These are phyloP conservation scores for Hyphantria cunea DNA, from an alignment of 1,140 invertebrate genomes.

Conservation along the genomic window DNA sequence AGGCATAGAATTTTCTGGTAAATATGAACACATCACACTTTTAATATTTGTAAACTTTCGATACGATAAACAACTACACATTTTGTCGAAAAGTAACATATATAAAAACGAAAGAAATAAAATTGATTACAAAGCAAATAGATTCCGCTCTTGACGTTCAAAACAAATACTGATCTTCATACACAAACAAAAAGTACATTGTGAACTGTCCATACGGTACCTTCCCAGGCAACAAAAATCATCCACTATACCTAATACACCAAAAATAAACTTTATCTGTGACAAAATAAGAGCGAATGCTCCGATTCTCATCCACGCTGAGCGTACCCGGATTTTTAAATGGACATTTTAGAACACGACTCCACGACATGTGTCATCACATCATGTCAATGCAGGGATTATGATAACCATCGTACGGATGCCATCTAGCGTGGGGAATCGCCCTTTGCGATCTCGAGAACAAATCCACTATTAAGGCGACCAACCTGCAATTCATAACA, in stretches of 20 bases:
- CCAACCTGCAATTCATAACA: conserved; percentile 35
- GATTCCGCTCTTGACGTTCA: conserved; percentile 50
- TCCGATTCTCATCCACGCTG: conserved; percentile 14
- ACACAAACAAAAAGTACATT: conserved; percentile 66
- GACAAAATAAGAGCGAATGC: conserved; percentile 41
- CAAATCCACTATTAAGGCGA: conserved; percentile 24
- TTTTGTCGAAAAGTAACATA: not conserved
- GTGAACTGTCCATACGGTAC: conserved; percentile 65
- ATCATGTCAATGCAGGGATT: conserved; percentile 81
- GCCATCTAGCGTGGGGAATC: conserved; percentile 77
- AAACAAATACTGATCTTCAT: conserved; percentile 65
- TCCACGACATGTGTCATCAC: conserved; percentile 81
- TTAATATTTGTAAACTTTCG: too few relatives aligned
- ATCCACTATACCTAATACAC: conserved; percentile 32
- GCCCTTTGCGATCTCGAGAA: conserved; percentile 73
- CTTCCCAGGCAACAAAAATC: conserved; percentile 61
- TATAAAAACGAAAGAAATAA: conserved; percentile 12
- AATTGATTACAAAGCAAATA: conserved; percentile 37
- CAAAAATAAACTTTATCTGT: conserved; percentile 39
- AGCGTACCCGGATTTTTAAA: conserved; percentile 50
- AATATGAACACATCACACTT: too few relatives aligned
- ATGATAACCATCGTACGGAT: conserved; percentile 80
- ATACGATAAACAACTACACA: too few relatives aligned
- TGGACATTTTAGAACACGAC: conserved; percentile 74
- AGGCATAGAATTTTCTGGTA: too few relatives aligned